Conservation (phyloP, 2,797 vertebrate species). For the Parauchenoglanis ngamensis region DNA sequence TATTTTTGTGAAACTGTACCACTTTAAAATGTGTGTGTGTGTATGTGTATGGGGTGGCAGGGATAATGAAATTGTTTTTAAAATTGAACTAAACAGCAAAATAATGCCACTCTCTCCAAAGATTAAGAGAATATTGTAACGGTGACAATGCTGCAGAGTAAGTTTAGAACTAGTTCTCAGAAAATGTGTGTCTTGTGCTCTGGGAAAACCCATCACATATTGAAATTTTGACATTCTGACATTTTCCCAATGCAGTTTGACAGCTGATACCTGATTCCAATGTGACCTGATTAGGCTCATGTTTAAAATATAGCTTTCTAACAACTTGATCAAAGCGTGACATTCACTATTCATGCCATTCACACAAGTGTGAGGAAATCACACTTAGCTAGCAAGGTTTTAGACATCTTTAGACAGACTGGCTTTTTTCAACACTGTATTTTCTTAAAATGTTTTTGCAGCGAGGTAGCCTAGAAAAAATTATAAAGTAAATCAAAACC, state of each 20-base stretch:
- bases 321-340: background rate
- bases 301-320: background rate
- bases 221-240: background rate
- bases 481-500: background rate
- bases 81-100: background rate
- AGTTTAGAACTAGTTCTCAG: background rate
- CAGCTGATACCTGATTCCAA: background rate
- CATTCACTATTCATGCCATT: too few relatives aligned
- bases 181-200: background rate
- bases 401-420: too few relatives aligned
- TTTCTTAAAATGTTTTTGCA: too few relatives aligned
- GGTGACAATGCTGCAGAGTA: background rate
- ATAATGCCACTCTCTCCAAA: background rate
- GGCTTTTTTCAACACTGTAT: too few relatives aligned
- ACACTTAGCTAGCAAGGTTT: too few relatives aligned
- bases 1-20: too few relatives aligned
- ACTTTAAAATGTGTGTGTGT: too few relatives aligned
- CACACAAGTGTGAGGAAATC: background rate
- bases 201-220: background rate
- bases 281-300: background rate
- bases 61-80: background rate
- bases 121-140: too few relatives aligned
- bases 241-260: background rate
- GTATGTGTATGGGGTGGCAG: too few relatives aligned
- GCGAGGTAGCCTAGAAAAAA: too few relatives aligned